These are phyloP conservation scores for Willowsia nigromaculata DNA, from an alignment of 2,888 invertebrate genomes.

Conservation along the genomic window DNA sequence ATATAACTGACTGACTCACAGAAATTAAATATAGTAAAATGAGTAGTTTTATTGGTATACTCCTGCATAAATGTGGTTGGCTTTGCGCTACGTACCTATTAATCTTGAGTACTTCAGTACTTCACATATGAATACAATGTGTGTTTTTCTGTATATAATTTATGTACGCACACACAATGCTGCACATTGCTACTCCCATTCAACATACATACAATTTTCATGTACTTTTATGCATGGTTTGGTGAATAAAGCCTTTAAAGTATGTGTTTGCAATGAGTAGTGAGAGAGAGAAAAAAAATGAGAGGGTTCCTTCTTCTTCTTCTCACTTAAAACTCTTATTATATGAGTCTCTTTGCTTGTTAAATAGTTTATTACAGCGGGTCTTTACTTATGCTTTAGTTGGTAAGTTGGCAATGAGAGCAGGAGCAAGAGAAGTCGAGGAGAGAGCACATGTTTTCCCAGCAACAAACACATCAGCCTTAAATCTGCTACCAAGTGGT, in stretches of 20 bases:
- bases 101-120: background rate
- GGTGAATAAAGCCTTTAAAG: conserved; percentile 10
- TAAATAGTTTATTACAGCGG: conserved; percentile 28
- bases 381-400: conserved; percentile 49
- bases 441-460: conserved; percentile 66
- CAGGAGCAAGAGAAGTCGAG: background rate
- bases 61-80: background rate
- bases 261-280: background rate
- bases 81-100: background rate
- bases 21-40: conserved; percentile 22
- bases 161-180: conserved; percentile 1
- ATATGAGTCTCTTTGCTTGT: background rate
- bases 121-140: background rate
- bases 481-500: conserved; percentile 20
- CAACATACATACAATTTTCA: background rate
- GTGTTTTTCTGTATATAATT: background rate
- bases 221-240: conserved; percentile 17
- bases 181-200: background rate
- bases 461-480: conserved; percentile 1
- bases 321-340: background rate
- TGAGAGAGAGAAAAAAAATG: conserved; percentile 25
- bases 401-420: conserved; percentile 64
- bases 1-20: conserved; percentile 9
- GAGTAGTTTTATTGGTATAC: conserved; percentile 15
- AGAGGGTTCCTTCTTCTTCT: conserved; percentile 22